Base-by-base conservation (phyloP, 2,113 vertebrate species). In the Apeltes quadracus region DNA sequence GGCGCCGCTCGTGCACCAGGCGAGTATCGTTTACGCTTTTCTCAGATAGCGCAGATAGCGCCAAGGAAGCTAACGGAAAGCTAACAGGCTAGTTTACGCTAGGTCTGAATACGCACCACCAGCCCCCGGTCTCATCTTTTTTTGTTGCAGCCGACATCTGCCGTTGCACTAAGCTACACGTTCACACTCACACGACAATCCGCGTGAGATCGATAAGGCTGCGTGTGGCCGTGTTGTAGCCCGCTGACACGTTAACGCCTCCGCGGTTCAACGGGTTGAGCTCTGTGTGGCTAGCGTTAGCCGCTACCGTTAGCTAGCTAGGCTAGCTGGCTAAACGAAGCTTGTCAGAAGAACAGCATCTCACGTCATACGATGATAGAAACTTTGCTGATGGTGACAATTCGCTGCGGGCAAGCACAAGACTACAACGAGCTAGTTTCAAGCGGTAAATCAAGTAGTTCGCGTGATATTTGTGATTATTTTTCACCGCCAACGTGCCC, bases 11-110 rank as follows among this genome's bases (percentile, higher is more conserved):
- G 56, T 53, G 36, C 59, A 27, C 36, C 44, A 34, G 4, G 7
- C 41, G 77, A 73, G 86, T 86, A 78, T 86, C 16, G 55, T 50
- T 16, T 22, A 69, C 16, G 51, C 50, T 59, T 57, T 38, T 55
- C 14, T 3, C 20, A n/a, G n/a, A n/a, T n/a, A n/a, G 15, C 1
- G 32, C 61, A n/a, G 41, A 2, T 70, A 55, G 39, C 48, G 81
- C 86, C 78, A 75, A 54, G 18, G 1, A 58, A 32, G 80, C 82
- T 89, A 84, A 68, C 61, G 18, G 14, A 1, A 57, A 38, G 79
- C 83, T 89, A 84, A 66, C 58, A 77, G 78, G 71, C 67, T 67
- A 23, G 41, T 15, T 23, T 18, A 38, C 9, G 71, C 48, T 76
- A 61, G 32, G 1, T 61, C 5, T 58, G 22, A 34, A 13, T 23